Evolutionary conservation across 2,113 vertebrate species (phyloP).

Genomic region (Perca schrenkii): DNA sequence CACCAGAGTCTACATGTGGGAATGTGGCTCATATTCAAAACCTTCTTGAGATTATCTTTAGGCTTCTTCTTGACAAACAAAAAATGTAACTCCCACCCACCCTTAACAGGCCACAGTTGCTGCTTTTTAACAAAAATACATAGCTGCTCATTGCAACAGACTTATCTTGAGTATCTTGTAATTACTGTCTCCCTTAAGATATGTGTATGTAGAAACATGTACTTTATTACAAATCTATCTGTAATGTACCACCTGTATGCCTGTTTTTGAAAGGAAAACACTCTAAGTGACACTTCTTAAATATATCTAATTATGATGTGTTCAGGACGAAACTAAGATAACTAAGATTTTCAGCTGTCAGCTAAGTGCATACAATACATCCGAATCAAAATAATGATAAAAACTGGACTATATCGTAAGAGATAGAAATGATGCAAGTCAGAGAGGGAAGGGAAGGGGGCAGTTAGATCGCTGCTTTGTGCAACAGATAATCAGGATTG

Average conservation of each 20-base stretch:
- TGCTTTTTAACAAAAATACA: not conserved
- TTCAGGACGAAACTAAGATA: not conserved
- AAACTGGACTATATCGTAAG: not conserved
- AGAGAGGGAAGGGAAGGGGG: slow-evolving; percentile 19
- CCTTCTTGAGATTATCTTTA: not conserved
- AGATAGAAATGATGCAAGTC: slow-evolving; percentile 28
- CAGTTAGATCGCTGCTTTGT: slow-evolving; percentile 61
- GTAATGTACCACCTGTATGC: too few species aligned
- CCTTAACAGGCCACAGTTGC: not conserved
- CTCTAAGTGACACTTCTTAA: not conserved
- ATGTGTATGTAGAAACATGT: not conserved
- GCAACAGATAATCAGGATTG: slow-evolving; percentile 73
- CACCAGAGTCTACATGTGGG: not conserved
- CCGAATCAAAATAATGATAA: not conserved
- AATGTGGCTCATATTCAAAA: not conserved
- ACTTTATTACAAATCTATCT: not conserved
- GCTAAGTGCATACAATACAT: not conserved
- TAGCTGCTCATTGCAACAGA: not conserved
- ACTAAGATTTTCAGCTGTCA: slow-evolving; percentile 5
- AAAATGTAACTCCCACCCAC: too few species aligned
- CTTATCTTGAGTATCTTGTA: not conserved
- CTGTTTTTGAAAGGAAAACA: too few species aligned
- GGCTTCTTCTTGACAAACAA: too few species aligned
- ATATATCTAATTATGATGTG: not conserved
- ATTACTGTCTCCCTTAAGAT: not conserved